Conservation (phyloP, 2,888 invertebrate genomes). For the Ephialtes manifestator region DNA sequence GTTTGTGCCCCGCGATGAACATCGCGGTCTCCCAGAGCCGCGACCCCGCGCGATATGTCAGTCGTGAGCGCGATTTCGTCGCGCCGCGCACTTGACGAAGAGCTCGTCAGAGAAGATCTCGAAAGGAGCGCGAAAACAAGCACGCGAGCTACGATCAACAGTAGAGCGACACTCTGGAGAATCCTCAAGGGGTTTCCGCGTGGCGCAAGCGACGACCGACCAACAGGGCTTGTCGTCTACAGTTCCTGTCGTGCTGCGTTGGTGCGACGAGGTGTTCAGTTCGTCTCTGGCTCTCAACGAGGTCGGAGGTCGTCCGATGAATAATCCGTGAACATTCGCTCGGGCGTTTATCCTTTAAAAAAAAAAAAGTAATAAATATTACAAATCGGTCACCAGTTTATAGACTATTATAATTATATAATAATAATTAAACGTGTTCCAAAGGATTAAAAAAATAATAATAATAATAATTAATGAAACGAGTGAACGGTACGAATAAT, state of each 20-base stretch:
- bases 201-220: constrained; percentile 11
- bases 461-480: neutral
- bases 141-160: constrained; percentile 1
- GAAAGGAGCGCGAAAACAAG: constrained; percentile 6
- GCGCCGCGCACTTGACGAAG: constrained; percentile 75
- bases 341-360: neutral
- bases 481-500: constrained; percentile 10
- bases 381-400: neutral
- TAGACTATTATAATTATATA: constrained; percentile 7
- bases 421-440: constrained; percentile 26
- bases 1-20: constrained; percentile 18
- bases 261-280: constrained; percentile 53
- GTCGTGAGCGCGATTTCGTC: constrained; percentile 82
- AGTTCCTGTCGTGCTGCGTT: constrained; percentile 5
- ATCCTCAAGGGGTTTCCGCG: neutral
- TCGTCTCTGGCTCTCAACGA: constrained; percentile 56
- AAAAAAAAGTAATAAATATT: neutral
- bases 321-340: neutral
- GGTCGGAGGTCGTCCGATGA: constrained; percentile 61
- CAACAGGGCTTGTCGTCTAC: constrained; percentile 7
- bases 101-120: neutral
- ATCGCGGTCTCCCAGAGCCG: constrained; percentile 65
- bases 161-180: neutral
- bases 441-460: neutral
- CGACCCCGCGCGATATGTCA: constrained; percentile 76